phyloP scores from a whole-genome alignment of 2,113 vertebrate genomes.

The Xiphorhynchus elegans region DNA sequence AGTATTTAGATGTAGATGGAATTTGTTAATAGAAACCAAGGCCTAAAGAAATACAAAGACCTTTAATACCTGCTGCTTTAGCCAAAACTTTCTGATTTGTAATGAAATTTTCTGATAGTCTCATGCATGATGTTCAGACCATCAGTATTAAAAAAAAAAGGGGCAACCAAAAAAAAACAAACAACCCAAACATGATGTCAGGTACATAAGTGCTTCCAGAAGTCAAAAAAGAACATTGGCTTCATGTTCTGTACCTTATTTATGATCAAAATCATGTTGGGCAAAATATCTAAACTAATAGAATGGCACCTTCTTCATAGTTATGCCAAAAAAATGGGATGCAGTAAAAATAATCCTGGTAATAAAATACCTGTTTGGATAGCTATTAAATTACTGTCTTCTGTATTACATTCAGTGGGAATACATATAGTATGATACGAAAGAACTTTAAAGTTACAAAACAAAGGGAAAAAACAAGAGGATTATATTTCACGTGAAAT shows the following conservation, averaged over 20 bases:
- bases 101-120: neutral
- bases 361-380: neutral
- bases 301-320: neutral
- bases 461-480: neutral
- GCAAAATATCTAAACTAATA: neutral
- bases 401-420: neutral
- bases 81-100: neutral
- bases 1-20: neutral
- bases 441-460: neutral
- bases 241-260: neutral
- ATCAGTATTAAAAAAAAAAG: neutral
- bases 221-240: neutral
- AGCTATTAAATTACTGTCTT: neutral
- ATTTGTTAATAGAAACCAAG: neutral
- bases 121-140: neutral
- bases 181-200: rapidly evolving
- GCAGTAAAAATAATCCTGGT: neutral
- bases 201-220: neutral
- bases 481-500: neutral
- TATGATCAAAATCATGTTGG: neutral
- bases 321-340: neutral
- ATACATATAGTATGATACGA: neutral
- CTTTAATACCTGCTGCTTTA: neutral
- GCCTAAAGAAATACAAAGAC: neutral
- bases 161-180: too few species aligned